Evolutionary conservation across 2,113 vertebrate species (phyloP).

Genomic region (Galbula dea): DNA sequence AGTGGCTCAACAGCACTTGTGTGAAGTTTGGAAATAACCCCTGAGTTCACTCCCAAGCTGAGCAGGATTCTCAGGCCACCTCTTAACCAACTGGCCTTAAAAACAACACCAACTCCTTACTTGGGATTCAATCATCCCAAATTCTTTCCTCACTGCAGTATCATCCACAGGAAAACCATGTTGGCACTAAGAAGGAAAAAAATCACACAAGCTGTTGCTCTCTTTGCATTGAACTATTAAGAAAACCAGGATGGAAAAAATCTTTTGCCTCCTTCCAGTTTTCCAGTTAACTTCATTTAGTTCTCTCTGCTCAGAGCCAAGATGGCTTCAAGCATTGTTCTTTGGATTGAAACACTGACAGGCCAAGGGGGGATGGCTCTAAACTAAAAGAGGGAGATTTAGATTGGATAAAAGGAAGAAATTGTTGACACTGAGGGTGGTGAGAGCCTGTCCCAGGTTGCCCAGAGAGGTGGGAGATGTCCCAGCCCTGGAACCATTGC

Average conservation of each 20-base stretch:
- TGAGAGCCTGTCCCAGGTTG: no score
- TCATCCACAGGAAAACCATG: background rate
- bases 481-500: no score
- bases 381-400: no score
- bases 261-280: background rate
- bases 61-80: background rate
- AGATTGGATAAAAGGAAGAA: no score
- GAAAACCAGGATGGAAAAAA: background rate
- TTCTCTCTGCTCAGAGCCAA: background rate
- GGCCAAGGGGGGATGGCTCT: no score
- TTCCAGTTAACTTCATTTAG: background rate
- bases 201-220: background rate
- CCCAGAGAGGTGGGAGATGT: no score
- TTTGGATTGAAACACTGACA: no score
- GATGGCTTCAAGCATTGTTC: background rate
- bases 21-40: background rate
- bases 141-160: background rate
- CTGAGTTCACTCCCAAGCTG: background rate
- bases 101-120: background rate
- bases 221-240: background rate
- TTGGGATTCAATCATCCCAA: background rate
- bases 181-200: background rate
- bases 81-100: background rate
- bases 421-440: no score
- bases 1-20: background rate